These are phyloP conservation scores for Artemia sinica DNA, from an alignment of 2,888 invertebrate genomes.

Conservation along the genomic window DNA sequence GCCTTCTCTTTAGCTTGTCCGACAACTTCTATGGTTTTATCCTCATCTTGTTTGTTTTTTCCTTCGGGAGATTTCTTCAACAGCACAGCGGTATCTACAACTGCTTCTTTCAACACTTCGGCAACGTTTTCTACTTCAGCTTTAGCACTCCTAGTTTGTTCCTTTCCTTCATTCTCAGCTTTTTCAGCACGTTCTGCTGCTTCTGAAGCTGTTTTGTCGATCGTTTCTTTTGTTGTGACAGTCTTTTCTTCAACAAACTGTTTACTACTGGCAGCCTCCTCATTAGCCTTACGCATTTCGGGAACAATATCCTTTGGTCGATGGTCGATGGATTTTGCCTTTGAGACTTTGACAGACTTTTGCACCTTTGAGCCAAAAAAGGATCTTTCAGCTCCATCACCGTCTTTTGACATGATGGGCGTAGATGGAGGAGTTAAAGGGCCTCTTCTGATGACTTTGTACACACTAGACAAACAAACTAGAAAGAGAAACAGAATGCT, in stretches of 20 bases:
- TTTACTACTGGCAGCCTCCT: not conserved
- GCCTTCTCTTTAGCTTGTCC: not conserved
- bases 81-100: not conserved
- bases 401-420: conserved; percentile 11
- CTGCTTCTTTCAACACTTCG: not conserved
- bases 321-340: conserved; percentile 1
- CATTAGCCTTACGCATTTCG: not conserved
- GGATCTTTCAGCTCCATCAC: conserved; percentile 4
- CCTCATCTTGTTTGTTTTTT: not conserved
- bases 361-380: conserved; percentile 8
- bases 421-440: not conserved
- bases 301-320: not conserved
- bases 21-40: not conserved
- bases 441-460: conserved; percentile 3
- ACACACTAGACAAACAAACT: not conserved
- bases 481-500: not conserved
- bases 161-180: not conserved
- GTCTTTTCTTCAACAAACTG: not conserved
- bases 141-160: not conserved
- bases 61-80: not conserved
- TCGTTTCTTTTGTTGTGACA: not conserved
- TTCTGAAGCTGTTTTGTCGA: conserved; percentile 1
- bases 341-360: not conserved
- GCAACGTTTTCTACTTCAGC: not conserved
- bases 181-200: not conserved